These are phyloP conservation scores for Cryptophagus acutangulus DNA, from an alignment of 2,888 invertebrate species.

Conservation along the genomic window DNA sequence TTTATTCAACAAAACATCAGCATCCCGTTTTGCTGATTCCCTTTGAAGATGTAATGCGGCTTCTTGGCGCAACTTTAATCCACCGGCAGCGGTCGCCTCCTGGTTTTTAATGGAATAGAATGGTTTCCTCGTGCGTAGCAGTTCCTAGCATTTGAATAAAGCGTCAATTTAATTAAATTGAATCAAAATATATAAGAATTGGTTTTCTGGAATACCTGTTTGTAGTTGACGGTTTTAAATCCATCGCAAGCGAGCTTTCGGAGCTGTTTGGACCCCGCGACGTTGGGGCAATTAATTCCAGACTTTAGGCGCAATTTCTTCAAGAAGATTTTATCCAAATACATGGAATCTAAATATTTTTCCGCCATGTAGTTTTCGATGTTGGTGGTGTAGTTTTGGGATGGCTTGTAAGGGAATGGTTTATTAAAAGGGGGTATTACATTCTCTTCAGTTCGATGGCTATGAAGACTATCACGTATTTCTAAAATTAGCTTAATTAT, in stretches of 20 bases:
- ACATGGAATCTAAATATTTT: constrained; percentile 47
- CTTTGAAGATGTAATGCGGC: constrained; percentile 39
- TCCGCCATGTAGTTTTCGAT: constrained; percentile 46
- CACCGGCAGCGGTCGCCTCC: constrained; percentile 38
- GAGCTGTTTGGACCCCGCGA: constrained; percentile 38
- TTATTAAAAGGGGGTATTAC: constrained; percentile 33
- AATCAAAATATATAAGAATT: constrained; percentile 5
- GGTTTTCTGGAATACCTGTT: constrained; percentile 35
- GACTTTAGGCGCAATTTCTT: constrained; percentile 37
- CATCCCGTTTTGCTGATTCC: constrained; percentile 41
- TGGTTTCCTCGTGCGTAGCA: constrained; percentile 47
- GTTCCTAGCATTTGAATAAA: constrained; percentile 41
- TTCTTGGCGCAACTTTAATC: constrained; percentile 34
- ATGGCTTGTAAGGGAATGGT: constrained; percentile 38
- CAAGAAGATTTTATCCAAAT: constrained; percentile 47
- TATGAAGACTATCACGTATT: constrained; percentile 39
- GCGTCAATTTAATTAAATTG: constrained; percentile 2
- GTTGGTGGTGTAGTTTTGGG: constrained; percentile 45
- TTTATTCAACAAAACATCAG: constrained; percentile 40
- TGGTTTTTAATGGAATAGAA: constrained; percentile 47
- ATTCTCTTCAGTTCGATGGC: constrained; percentile 32
- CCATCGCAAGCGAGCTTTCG: constrained; percentile 35
- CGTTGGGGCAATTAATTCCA: constrained; percentile 43
- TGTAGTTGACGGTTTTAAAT: constrained; percentile 38
- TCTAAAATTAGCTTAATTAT: constrained; percentile 7